phyloP scores from a whole-genome alignment of 2,113 vertebrate species.

The Dicrurus megarhynchus region DNA sequence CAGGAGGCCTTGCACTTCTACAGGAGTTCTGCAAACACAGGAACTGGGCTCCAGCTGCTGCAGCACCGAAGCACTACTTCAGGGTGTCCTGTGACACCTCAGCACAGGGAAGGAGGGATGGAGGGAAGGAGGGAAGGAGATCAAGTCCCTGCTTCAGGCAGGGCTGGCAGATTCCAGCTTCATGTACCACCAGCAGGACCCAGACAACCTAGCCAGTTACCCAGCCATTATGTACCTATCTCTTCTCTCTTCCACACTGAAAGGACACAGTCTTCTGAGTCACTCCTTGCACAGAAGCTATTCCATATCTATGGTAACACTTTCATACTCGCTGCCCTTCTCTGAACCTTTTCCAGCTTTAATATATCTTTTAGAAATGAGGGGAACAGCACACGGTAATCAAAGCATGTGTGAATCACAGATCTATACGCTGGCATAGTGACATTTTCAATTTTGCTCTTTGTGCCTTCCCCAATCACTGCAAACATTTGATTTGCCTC shows the following conservation, averaged over 20 bases:
- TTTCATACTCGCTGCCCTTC: neutral
- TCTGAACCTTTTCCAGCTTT: constrained; percentile 15
- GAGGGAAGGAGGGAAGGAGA: neutral
- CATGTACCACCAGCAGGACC: neutral
- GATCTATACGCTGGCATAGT: neutral
- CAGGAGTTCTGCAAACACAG: neutral
- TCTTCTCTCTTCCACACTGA: neutral
- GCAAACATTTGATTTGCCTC: constrained; percentile 10
- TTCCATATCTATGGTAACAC: neutral
- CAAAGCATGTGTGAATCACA: neutral
- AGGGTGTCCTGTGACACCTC: neutral
- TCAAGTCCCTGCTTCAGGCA: neutral
- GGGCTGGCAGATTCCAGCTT: neutral
- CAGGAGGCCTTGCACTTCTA: neutral
- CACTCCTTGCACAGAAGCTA: neutral
- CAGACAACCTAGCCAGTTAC: neutral
- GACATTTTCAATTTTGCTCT: constrained; percentile 31
- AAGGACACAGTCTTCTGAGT: neutral
- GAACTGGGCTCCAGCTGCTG: neutral
- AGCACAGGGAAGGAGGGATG: neutral
- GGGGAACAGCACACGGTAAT: neutral
- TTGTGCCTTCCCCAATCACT: neutral
- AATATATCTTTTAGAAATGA: neutral
- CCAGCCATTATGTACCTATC: neutral
- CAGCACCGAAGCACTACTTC: neutral